Percentiles rank a stretch among this genome's conserved stretches.
Conservation (phyloP, 2,797 vertebrate species). For the Centropyge bicolor region DNA sequence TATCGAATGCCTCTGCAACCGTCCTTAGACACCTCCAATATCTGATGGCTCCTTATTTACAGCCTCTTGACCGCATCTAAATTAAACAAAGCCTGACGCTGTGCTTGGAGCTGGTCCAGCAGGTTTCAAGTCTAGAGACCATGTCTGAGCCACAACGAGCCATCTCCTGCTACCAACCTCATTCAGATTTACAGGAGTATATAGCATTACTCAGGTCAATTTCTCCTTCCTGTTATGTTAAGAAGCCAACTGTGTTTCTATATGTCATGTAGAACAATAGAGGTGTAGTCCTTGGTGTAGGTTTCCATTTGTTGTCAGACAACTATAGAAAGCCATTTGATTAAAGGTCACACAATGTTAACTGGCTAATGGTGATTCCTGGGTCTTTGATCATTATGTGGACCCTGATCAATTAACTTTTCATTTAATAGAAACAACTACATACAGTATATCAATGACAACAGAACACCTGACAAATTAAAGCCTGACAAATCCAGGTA, state of each 20-base stretch:
- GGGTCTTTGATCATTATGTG: neutral
- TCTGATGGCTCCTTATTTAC: slow-evolving; percentile 49
- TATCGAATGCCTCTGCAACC: slow-evolving; percentile 19
- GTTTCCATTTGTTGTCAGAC: slow-evolving; percentile 15
- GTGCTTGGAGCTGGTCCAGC: neutral
- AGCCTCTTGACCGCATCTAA: slow-evolving; percentile 22
- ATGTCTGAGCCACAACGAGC: neutral
- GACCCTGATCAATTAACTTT: slow-evolving; percentile 8
- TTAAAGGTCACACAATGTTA: slow-evolving; percentile 4
- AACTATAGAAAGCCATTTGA: neutral
- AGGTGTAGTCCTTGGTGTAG: neutral
- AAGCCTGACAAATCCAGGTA: no score
- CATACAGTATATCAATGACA: neutral
- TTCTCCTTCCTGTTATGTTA: neutral
- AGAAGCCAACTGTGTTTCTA: neutral
- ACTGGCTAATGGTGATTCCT: neutral
- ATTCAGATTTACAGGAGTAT: slow-evolving; percentile 7
- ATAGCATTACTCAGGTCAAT: neutral
- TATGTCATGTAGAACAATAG: neutral
- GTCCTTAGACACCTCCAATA: slow-evolving; percentile 35
- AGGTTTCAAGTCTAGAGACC: neutral
- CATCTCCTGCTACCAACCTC: neutral
- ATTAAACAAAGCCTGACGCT: neutral
- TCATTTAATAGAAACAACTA: neutral
- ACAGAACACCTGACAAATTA: no score